Evolutionary conservation across 1,140 invertebrate genomes (phyloP).

Genomic region (Drosophila simulans): DNA sequence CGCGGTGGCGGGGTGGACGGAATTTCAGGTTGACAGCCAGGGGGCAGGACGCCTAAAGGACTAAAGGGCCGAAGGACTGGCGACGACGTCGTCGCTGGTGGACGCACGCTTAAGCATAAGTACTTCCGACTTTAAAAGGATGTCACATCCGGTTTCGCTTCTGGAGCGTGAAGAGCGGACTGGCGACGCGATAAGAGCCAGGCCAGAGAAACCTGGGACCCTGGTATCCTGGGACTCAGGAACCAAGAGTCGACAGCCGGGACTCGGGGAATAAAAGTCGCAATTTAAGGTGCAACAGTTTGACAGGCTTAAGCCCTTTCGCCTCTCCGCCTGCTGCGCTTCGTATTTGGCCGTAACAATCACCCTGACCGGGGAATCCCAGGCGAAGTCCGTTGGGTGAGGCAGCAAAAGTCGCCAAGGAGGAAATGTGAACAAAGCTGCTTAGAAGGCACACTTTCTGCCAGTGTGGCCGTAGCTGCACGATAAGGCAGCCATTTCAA

Average conservation of each 20-base stretch:
- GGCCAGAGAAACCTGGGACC: constrained; percentile 11
- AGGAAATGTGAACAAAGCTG: constrained; percentile 28
- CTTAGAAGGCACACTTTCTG: constrained; percentile 29
- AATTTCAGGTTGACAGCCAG: constrained; percentile 27
- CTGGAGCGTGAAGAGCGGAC: constrained; percentile 79
- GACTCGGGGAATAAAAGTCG: constrained; percentile 1
- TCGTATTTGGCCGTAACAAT: neutral
- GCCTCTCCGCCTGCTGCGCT: neutral
- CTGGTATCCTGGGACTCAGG: neutral
- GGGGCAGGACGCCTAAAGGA: neutral
- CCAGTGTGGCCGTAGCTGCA: constrained; percentile 12
- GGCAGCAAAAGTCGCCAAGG: neutral
- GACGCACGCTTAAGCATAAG: constrained; percentile 84
- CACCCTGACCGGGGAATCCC: neutral
- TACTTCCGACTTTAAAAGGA: constrained; percentile 84
- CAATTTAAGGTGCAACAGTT: constrained; percentile 69
- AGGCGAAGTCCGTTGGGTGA: neutral
- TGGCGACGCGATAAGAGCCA: constrained; percentile 75
- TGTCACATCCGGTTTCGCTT: constrained; percentile 83
- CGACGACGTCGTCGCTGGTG: constrained; percentile 39
- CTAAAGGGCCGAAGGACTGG: constrained; percentile 1
- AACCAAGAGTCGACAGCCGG: constrained; percentile 1
- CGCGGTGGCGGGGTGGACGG: constrained; percentile 3
- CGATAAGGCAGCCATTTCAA: constrained; percentile 20
- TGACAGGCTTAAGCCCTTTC: constrained; percentile 43